Evolutionary conservation across 2,888 invertebrate species (phyloP), one percentile per base, ranked within the genome.

Genomic region (Lepeophtheirus nordmannii): DNA sequence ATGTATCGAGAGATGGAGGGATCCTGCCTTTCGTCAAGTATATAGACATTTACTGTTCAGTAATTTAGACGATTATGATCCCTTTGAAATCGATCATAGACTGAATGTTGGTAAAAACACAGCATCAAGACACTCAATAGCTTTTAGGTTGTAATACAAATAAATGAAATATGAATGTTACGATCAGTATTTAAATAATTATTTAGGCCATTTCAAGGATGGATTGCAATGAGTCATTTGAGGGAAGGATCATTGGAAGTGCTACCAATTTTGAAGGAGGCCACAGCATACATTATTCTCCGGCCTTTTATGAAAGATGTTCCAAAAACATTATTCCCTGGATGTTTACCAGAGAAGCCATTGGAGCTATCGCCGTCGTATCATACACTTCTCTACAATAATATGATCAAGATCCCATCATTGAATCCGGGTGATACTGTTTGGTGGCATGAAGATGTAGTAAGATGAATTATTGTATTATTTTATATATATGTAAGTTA

Each of bases 371-470:
- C 63, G 23, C 23, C 20, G 14, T n/a, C 11, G 17, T 63, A 53
- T 30, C 63, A 63, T 56, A 8, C 22, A 22, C 22, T 23, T n/a
- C 23, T 63, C 10, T 30, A 63, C 9, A 17, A 37, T 17, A 38
- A 22, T 9, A 20, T 63, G 12, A 38, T 63, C n/a, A 7, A 8
- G 12, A 17, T 63, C 10, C 63, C 63, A 10, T 5, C 17, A 41
- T n/a, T 63, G 9, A 38, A 56, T 14, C 46, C 56, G 9, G 63
- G 63, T 7, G 63, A 63, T 56, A 30, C 63, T 10, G 63, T 63
- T 22, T 63, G 63, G 63, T 63, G 63, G 63, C 63, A 63, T 22
- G 53, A 41, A 22, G 63, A 63, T 23, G 5, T 56, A 37, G 56
- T 62, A 41, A 40, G 62, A 40, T n/a, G n/a, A n/a, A n/a, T 20